phyloP scores from a whole-genome alignment of 2,888 invertebrate genomes.

The Ormyrus rosae region DNA sequence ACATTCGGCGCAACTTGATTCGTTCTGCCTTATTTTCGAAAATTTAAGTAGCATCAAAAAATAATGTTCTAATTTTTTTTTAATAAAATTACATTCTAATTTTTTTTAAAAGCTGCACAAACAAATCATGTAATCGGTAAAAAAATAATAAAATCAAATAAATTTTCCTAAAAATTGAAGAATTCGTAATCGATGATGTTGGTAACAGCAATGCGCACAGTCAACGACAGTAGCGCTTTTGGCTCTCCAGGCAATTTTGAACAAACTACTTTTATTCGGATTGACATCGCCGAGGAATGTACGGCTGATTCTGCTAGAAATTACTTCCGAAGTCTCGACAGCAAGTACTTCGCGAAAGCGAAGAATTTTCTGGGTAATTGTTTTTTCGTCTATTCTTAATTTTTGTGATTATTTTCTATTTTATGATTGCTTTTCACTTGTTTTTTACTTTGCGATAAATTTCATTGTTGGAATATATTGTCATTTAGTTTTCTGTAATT shows the following conservation, averaged over 20 bases:
- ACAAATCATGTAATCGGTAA: background rate
- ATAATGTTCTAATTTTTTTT: no score
- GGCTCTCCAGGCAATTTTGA: constrained; percentile 57
- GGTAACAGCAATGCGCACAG: constrained; percentile 54
- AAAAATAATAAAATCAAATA: constrained; percentile 4
- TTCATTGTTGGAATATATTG: background rate
- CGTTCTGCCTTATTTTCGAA: no score
- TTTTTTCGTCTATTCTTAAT: background rate
- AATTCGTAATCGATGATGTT: no score
- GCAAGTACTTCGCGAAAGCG: constrained; percentile 12
- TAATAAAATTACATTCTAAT: no score
- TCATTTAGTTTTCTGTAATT: background rate
- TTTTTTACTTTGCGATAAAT: background rate
- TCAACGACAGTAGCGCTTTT: constrained; percentile 60
- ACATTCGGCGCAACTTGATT: no score
- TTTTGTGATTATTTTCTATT: background rate
- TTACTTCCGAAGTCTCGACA: constrained; percentile 34
- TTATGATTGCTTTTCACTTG: background rate
- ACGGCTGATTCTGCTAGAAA: constrained; percentile 15
- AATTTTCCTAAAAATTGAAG: no score
- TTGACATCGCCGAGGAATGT: constrained; percentile 56
- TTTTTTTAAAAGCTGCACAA: background rate
- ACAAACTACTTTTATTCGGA: constrained; percentile 57
- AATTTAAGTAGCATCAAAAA: no score
- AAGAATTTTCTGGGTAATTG: constrained; percentile 42